A percentile compares a stretch with the other conserved stretches of the same genome.
Conservation (phyloP, 2,888 invertebrate species). For the Nemurella pictetii region DNA sequence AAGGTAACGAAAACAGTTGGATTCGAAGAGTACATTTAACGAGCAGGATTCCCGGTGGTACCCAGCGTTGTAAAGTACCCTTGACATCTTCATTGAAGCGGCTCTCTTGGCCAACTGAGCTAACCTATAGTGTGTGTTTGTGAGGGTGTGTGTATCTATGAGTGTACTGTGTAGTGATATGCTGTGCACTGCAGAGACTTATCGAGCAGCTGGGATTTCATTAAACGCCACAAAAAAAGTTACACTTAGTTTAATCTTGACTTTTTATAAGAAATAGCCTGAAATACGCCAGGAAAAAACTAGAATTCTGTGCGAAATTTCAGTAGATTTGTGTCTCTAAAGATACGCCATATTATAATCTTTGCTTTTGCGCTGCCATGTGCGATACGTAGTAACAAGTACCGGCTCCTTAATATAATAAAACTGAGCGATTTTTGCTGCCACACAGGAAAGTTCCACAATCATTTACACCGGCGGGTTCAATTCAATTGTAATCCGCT, state of each 20-base stretch:
- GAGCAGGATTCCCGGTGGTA: constrained; percentile 28
- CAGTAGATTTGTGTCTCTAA: background rate
- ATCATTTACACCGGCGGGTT: background rate
- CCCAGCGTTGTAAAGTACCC: background rate
- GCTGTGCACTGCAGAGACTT: background rate
- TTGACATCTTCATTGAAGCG: constrained; percentile 7
- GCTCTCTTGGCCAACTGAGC: background rate
- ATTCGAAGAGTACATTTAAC: constrained; percentile 32
- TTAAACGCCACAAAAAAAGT: background rate
- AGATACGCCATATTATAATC: background rate
- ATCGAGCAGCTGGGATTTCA: background rate
- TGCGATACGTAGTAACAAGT: background rate
- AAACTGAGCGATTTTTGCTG: background rate
- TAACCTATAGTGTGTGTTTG: too few relatives aligned
- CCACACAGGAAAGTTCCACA: background rate
- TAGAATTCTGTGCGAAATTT: background rate
- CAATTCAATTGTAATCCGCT: background rate
- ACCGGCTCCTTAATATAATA: background rate
- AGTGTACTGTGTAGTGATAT: background rate
- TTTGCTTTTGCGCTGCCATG: background rate
- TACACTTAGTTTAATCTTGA: background rate
- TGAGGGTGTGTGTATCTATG: too few relatives aligned
- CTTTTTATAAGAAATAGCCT: background rate
- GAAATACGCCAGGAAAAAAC: background rate
- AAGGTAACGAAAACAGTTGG: constrained; percentile 15